Conservation (phyloP, 2,888 invertebrate genomes). For the Pherbina coryleti region DNA sequence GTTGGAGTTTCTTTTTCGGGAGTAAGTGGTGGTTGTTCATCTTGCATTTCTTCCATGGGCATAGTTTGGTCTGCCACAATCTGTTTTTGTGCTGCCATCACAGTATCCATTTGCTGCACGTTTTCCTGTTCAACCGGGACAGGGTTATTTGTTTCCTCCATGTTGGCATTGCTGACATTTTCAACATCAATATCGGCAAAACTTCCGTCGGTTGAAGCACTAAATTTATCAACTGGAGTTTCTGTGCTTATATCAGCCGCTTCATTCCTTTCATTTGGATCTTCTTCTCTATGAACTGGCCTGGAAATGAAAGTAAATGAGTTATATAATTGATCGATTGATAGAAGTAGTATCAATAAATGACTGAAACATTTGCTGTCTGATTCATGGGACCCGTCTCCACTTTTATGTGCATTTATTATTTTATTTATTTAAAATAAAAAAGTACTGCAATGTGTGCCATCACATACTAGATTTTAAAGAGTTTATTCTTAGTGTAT, state of each 20-base stretch:
- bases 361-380: too few species aligned
- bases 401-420: too few species aligned
- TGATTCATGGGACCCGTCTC: too few species aligned
- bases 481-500: too few species aligned
- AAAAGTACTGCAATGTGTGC: too few species aligned
- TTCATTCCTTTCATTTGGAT: constrained; percentile 23
- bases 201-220: neutral
- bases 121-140: neutral
- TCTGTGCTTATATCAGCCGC: neutral
- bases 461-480: too few species aligned
- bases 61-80: neutral
- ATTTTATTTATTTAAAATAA: too few species aligned
- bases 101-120: neutral
- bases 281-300: neutral
- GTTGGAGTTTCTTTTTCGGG: neutral
- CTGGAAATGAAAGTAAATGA: too few species aligned
- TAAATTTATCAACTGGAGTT: neutral
- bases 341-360: too few species aligned
- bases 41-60: neutral
- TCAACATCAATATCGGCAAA: constrained; percentile 35
- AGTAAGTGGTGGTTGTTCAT: neutral
- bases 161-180: constrained; percentile 34
- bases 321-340: too few species aligned
- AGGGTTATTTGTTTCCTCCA: constrained; percentile 4
- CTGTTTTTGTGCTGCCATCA: neutral